A percentile compares a stretch with the other conserved stretches of the same genome.
These are phyloP conservation scores for Aphis craccivora DNA, from an alignment of 1,140 invertebrate genomes.

Conservation along the genomic window DNA sequence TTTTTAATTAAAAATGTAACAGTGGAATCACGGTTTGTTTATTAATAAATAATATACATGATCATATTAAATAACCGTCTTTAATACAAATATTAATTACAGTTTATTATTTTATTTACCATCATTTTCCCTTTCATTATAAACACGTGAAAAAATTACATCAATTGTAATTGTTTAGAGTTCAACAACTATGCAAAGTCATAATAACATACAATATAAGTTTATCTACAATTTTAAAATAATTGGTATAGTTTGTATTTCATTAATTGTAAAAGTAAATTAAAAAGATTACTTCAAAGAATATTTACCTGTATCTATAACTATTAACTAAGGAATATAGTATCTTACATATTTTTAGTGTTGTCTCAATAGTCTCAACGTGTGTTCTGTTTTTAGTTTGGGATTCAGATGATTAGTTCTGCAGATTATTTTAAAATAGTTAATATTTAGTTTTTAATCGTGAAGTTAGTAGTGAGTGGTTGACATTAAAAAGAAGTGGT, in stretches of 20 bases:
- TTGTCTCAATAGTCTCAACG: too few species aligned
- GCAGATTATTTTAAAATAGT: too few species aligned
- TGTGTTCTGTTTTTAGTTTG: background rate
- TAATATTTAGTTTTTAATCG: background rate
- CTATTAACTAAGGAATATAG: too few species aligned
- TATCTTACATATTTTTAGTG: background rate
- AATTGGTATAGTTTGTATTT: background rate
- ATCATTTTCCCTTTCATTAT: background rate
- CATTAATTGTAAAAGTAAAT: background rate
- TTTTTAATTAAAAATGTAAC: background rate
- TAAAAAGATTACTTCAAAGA: background rate
- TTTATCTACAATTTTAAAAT: background rate
- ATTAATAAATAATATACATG: background rate
- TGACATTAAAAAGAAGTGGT: background rate
- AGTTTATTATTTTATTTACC: background rate
- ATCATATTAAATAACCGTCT: background rate
- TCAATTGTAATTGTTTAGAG: background rate
- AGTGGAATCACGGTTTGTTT: background rate
- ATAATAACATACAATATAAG: background rate
- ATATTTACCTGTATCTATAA: background rate
- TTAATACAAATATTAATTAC: background rate
- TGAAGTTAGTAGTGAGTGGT: background rate
- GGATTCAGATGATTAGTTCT: background rate
- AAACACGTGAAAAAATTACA: background rate
- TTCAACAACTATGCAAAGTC: background rate